Conservation (phyloP, 1,140 invertebrate genomes). For the Tetraneura akinire region DNA sequence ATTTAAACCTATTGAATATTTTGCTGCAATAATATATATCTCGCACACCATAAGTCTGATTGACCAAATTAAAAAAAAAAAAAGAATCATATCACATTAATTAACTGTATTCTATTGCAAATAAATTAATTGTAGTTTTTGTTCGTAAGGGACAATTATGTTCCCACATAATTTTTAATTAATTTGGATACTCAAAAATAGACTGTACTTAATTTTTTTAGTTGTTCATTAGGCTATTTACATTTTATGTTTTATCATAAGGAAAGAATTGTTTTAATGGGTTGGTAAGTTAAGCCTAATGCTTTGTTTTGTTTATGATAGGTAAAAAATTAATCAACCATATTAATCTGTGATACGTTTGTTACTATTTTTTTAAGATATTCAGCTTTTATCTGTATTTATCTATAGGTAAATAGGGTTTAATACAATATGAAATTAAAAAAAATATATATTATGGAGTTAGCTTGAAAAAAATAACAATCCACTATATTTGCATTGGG, state of each 20-base stretch:
- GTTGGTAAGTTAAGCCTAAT: constrained; percentile 48
- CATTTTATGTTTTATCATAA: constrained; percentile 22
- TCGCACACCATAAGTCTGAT: constrained; percentile 46
- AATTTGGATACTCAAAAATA: constrained; percentile 40
- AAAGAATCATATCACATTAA: constrained; percentile 30
- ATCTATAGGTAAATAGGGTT: constrained; percentile 48
- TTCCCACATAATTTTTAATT: too few relatives aligned
- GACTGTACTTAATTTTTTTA: constrained; percentile 45
- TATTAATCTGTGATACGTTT: constrained; percentile 51
- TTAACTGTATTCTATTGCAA: constrained; percentile 33
- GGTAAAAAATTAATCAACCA: constrained; percentile 51
- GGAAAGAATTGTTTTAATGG: constrained; percentile 35
- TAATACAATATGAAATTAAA: constrained; percentile 21
- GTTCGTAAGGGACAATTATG: constrained; percentile 18
- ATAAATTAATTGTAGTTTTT: constrained; percentile 29
- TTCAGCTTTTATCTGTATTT: constrained; percentile 50
- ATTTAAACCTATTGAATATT: constrained; percentile 23
- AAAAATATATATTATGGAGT: constrained; percentile 12
- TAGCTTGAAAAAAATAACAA: constrained; percentile 17
- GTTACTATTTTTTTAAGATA: constrained; percentile 52
- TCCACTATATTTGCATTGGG: constrained; percentile 1
- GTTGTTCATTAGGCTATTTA: constrained; percentile 44
- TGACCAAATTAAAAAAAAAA: constrained; percentile 35
- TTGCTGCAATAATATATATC: constrained; percentile 35
- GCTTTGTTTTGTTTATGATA: constrained; percentile 49